Conservation (phyloP, 2,797 vertebrate genomes). For the Oreochromis mossambicus region DNA sequence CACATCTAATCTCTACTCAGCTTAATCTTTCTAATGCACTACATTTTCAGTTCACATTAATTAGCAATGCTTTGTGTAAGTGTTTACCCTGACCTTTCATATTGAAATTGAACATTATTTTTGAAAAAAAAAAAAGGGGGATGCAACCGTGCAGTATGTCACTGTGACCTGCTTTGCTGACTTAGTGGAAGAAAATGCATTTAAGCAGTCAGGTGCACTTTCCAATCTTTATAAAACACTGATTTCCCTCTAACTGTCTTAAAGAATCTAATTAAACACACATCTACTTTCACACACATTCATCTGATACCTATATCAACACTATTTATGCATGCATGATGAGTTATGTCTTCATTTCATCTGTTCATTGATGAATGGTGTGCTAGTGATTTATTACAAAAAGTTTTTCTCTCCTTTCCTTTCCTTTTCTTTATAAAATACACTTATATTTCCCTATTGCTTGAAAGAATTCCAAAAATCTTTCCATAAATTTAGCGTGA, state of each 20-base stretch:
- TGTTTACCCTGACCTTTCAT: constrained; percentile 45
- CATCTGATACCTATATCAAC: not conserved
- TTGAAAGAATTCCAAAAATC: not conserved
- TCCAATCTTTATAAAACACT: not conserved
- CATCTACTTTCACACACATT: not conserved
- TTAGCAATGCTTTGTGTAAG: constrained; percentile 45
- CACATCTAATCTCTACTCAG: constrained; percentile 12
- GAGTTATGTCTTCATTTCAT: not conserved
- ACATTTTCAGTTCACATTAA: constrained; percentile 43
- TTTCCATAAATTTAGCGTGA: not conserved
- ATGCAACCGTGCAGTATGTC: not conserved
- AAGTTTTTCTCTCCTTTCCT: not conserved
- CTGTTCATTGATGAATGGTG: not conserved
- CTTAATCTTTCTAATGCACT: constrained; percentile 35
- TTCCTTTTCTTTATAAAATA: not conserved
- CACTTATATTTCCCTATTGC: not conserved
- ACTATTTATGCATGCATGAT: not conserved
- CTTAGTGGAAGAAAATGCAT: constrained; percentile 1
- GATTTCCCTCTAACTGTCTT: not conserved
- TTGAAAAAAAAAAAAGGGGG: not conserved
- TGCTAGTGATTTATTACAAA: not conserved
- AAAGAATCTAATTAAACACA: not conserved
- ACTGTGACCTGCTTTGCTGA: not conserved
- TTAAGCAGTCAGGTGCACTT: not conserved
- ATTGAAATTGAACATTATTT: constrained; percentile 22